Evolutionary conservation across 2,113 vertebrate species (phyloP).

Genomic region (Macrotus californicus): DNA sequence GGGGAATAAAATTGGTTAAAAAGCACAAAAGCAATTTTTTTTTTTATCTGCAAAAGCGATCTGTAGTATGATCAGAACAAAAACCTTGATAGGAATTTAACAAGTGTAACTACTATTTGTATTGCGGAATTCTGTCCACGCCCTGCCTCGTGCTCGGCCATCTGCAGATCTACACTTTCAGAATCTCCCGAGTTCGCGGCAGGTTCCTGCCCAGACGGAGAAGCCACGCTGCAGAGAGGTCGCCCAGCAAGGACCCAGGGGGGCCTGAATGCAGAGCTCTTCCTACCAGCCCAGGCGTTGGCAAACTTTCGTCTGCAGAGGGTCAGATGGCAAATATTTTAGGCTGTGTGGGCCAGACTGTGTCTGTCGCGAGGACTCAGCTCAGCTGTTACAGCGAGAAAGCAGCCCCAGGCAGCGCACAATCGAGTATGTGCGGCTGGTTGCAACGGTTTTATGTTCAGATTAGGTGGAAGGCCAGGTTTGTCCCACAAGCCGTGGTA

Average conservation of each 20-base stretch:
- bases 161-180: background rate
- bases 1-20: background rate
- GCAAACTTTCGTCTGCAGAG: background rate
- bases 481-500: background rate
- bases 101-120: background rate
- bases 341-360: background rate
- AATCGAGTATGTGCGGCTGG: background rate
- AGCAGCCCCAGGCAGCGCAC: background rate
- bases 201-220: background rate
- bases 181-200: background rate
- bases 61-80: background rate
- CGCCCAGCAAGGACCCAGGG: background rate
- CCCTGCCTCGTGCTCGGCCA: background rate
- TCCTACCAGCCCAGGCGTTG: background rate
- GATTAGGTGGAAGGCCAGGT: background rate
- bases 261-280: background rate
- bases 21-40: background rate
- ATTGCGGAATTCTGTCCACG: background rate
- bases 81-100: background rate
- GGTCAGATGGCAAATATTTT: conserved; percentile 6
- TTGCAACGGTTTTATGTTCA: background rate
- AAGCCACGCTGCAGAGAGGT: conserved; percentile 11
- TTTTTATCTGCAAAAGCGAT: background rate
- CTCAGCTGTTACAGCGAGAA: background rate
- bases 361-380: background rate